A percentile compares a stretch with the other conserved stretches of the same genome.
Evolutionary conservation across 2,113 vertebrate species (phyloP).

Genomic region (Trichomycterus rosablanca): DNA sequence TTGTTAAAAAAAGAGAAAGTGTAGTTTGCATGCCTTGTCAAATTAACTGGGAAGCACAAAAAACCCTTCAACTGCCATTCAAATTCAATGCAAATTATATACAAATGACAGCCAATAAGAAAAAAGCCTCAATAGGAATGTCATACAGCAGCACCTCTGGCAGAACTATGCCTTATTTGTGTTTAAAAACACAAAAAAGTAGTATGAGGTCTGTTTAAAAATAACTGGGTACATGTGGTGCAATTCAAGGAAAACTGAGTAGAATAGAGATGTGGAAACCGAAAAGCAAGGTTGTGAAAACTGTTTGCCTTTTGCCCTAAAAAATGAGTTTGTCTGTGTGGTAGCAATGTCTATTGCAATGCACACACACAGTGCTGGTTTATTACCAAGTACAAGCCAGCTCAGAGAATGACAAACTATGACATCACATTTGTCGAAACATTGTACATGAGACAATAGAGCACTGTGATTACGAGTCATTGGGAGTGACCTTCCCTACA

Average conservation of each 20-base stretch:
- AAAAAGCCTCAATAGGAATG: constrained; percentile 22
- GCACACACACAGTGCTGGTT: constrained; percentile 33
- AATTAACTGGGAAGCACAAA: constrained; percentile 45
- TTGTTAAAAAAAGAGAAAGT: constrained; percentile 18
- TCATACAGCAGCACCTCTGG: background rate
- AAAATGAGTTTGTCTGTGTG: background rate
- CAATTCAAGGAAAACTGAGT: background rate
- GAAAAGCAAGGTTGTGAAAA: constrained; percentile 5
- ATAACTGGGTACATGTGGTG: no score
- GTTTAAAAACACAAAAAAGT: background rate
- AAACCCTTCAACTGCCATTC: constrained; percentile 69
- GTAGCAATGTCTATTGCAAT: constrained; percentile 3
- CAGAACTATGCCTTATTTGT: constrained; percentile 1
- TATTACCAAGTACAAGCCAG: constrained; percentile 44
- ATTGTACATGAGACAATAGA: constrained; percentile 60
- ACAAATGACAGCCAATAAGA: constrained; percentile 50
- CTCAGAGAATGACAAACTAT: constrained; percentile 56
- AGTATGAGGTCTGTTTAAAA: background rate
- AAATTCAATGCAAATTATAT: constrained; percentile 66
- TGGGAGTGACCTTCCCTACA: constrained; percentile 56
- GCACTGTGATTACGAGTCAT: constrained; percentile 57
- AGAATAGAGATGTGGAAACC: constrained; percentile 7
- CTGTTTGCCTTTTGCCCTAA: background rate
- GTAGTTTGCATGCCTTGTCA: constrained; percentile 56
- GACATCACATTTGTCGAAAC: constrained; percentile 64